A percentile compares a stretch with the other conserved stretches of the same genome.
These are phyloP conservation scores for Gobionotothen gibberifrons DNA, from an alignment of 2,797 vertebrate genomes.

Conservation along the genomic window DNA sequence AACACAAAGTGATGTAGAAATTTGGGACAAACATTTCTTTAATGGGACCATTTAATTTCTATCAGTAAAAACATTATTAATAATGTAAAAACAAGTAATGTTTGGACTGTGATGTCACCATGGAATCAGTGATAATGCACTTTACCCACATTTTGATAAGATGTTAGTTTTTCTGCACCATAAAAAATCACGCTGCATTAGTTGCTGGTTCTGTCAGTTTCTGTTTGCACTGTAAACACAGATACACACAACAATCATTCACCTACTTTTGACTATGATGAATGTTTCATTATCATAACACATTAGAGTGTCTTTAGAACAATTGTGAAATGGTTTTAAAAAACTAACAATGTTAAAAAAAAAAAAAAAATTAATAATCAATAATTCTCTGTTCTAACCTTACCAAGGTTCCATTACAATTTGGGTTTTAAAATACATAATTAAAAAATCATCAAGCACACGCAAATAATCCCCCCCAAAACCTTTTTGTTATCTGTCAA, in stretches of 20 bases:
- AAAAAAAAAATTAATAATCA: too few species aligned
- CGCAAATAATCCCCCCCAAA: too few species aligned
- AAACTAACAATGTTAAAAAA: not conserved
- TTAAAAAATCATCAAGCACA: too few species aligned
- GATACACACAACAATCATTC: not conserved
- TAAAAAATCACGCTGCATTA: not conserved
- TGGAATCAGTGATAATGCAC: not conserved
- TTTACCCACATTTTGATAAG: not conserved
- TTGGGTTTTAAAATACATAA: not conserved
- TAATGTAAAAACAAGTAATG: constrained; percentile 1
- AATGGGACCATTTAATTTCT: too few species aligned
- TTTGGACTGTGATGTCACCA: not conserved
- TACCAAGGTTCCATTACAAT: not conserved
- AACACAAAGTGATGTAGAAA: too few species aligned
- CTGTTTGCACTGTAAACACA: not conserved
- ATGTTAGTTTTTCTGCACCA: not conserved
- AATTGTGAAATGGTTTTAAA: not conserved
- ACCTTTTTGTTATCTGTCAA: not conserved
- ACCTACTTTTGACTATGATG: not conserved
- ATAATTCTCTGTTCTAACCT: not conserved
- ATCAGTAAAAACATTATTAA: not conserved
- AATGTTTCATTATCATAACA: not conserved
- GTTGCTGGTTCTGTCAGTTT: not conserved
- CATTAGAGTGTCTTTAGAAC: too few species aligned
- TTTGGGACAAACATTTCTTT: too few species aligned